Evolutionary conservation across 2,888 invertebrate species (phyloP).

Genomic region (Ophion obscuratus): DNA sequence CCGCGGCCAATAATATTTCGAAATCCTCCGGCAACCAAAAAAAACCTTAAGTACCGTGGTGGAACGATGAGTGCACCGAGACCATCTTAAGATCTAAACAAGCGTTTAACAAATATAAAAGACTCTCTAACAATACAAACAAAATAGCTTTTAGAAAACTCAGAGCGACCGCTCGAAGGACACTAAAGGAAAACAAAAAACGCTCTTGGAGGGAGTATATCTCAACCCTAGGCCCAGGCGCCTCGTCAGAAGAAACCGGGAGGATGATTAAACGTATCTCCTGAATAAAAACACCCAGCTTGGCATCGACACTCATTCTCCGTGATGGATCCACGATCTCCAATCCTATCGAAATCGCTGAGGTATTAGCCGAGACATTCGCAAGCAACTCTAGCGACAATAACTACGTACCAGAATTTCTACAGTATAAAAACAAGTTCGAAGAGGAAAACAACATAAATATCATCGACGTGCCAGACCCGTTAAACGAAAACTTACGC

Average conservation of each 20-base stretch:
- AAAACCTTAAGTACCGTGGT: constrained; percentile 67
- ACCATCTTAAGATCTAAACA: constrained; percentile 50
- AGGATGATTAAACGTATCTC: constrained; percentile 56
- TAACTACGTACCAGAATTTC: constrained; percentile 23
- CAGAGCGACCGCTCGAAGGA: constrained; percentile 55
- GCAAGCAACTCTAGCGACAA: constrained; percentile 31
- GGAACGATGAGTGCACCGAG: constrained; percentile 60
- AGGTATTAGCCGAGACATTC: constrained; percentile 28
- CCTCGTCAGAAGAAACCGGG: constrained; percentile 33
- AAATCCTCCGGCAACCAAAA: constrained; percentile 40
- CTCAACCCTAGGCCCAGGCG: constrained; percentile 27
- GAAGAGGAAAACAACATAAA: neutral
- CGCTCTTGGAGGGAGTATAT: constrained; percentile 49
- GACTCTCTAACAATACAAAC: constrained; percentile 47
- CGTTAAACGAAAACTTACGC: neutral
- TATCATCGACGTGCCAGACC: neutral
- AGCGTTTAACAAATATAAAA: constrained; percentile 61
- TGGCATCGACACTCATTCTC: neutral
- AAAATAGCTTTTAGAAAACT: constrained; percentile 56
- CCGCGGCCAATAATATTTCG: constrained; percentile 54
- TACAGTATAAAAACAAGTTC: constrained; percentile 11
- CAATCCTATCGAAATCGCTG: constrained; percentile 3
- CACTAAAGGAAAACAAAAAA: constrained; percentile 53
- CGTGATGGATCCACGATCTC: neutral
- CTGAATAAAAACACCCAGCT: neutral